Evolutionary conservation across 2,797 vertebrate species (phyloP).

Genomic region (Cuniculus paca): DNA sequence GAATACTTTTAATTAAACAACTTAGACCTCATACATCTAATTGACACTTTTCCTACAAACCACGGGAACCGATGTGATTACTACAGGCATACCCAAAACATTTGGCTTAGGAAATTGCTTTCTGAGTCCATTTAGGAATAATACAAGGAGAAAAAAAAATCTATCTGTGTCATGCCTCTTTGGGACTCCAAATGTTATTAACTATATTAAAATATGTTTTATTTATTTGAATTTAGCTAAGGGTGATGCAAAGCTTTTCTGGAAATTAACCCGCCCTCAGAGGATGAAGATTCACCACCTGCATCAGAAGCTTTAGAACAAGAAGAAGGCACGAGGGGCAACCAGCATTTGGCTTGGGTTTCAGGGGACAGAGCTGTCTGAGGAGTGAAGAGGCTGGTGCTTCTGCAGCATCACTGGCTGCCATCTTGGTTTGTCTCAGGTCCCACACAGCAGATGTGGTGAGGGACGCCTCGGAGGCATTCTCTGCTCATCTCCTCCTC

Average conservation of each 20-base stretch:
- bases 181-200: conserved; percentile 49
- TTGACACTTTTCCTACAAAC: conserved; percentile 27
- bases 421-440: background rate
- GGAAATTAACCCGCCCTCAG: background rate
- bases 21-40: conserved; percentile 33
- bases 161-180: conserved; percentile 48
- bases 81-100: background rate
- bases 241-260: conserved; percentile 24
- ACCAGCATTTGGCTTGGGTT: background rate
- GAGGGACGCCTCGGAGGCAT: background rate
- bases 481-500: background rate
- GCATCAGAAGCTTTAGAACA: background rate
- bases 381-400: background rate
- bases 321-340: background rate
- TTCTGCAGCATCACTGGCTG: background rate
- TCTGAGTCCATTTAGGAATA: conserved; percentile 54
- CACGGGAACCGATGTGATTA: background rate
- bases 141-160: background rate
- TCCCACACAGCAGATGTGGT: background rate
- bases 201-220: conserved; percentile 32
- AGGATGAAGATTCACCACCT: background rate
- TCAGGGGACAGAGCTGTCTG: background rate
- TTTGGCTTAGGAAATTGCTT: conserved; percentile 37
- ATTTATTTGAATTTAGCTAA: background rate
- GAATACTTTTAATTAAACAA: conserved; percentile 67